Evolutionary conservation across 2,113 vertebrate species (phyloP), one percentile per base, ranked within the genome.

Genomic region (Scopus umbretta): DNA sequence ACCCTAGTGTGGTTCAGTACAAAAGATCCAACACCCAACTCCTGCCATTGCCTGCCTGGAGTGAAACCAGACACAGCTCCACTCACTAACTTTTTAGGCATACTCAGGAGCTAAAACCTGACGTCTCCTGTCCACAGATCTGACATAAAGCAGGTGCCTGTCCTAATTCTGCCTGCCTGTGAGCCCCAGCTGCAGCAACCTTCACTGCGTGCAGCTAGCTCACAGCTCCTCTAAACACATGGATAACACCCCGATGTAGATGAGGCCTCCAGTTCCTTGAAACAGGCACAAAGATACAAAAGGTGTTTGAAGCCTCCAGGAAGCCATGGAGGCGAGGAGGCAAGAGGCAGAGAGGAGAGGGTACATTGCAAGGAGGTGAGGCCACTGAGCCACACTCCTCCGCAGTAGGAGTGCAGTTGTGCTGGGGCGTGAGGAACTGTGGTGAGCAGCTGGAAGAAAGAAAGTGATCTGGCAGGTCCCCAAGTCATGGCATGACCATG

Each of bases 181-280:
- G 30, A 18, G 58, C 42, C 4, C 15, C 62, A 65, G 36, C 34
- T 91, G 36, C 4, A 7, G n/a, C 49, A 62, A 45, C 26, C 55
- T 62, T 52, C 74, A 17, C 56, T 23, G 38, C 32, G 38, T 12
- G 3, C 74, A 92, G 32, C 32, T 56, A 81, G 47, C 66, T 73
- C 49, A 17, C 65, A 42, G 70, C 20, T 86, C 45, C 22, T 82
- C 53, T 30, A 49, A 90, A 53, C 25, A 49, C 30, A 58, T 0
- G 0, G 42, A 3, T 40, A 61, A 72, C 9, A 8, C 16, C 7
- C n/a, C 0, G 0, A 9, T 30, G 19, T 49, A 18, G 20, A 61
- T 21, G 32, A 67, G n/a, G 6, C 43, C 67, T 74, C 14, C 14
- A 30, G 30, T 55, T 58, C 42, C 50, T 47, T 71, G 63, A 66